phyloP scores from a whole-genome alignment of 2,113 vertebrate genomes.

The Trichomycterus rosablanca region DNA sequence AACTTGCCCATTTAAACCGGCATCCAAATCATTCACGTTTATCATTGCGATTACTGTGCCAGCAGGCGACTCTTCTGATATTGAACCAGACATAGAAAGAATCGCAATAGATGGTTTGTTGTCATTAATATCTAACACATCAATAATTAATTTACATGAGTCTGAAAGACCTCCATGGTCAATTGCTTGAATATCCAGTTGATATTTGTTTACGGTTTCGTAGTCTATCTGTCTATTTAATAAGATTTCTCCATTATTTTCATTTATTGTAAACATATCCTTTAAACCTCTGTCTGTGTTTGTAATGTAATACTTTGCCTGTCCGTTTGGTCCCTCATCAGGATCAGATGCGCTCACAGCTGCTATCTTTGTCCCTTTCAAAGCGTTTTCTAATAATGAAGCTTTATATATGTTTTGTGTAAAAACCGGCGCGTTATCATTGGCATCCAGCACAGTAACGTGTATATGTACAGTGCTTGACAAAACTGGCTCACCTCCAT shows the following conservation, averaged over 20 bases:
- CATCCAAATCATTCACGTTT: slow-evolving; percentile 53
- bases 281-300: slow-evolving; percentile 5
- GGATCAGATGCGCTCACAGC: slow-evolving; percentile 45
- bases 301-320: slow-evolving; percentile 31
- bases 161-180: slow-evolving; percentile 56
- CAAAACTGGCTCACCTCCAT: slow-evolving; percentile 51
- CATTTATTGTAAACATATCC: slow-evolving; percentile 28
- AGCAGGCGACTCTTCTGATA: slow-evolving; percentile 44
- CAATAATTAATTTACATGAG: slow-evolving; percentile 58
- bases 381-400: slow-evolving; percentile 41
- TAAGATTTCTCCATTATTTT: slow-evolving; percentile 17
- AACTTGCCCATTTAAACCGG: slow-evolving; percentile 43
- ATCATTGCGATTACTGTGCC: slow-evolving; percentile 47
- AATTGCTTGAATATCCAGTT: slow-evolving; percentile 50
- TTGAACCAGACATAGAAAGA: slow-evolving; percentile 41
- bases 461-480: slow-evolving; percentile 49
- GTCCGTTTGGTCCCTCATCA: slow-evolving; percentile 29
- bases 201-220: slow-evolving; percentile 36
- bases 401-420: slow-evolving; percentile 41
- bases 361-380: slow-evolving; percentile 24
- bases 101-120: slow-evolving; percentile 52
- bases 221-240: slow-evolving; percentile 33
- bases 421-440: slow-evolving; percentile 69
- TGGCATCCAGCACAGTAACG: slow-evolving; percentile 68
- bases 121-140: slow-evolving; percentile 50